Conservation (phyloP, 2,888 invertebrate species). For the Philhelius pedissequus region DNA sequence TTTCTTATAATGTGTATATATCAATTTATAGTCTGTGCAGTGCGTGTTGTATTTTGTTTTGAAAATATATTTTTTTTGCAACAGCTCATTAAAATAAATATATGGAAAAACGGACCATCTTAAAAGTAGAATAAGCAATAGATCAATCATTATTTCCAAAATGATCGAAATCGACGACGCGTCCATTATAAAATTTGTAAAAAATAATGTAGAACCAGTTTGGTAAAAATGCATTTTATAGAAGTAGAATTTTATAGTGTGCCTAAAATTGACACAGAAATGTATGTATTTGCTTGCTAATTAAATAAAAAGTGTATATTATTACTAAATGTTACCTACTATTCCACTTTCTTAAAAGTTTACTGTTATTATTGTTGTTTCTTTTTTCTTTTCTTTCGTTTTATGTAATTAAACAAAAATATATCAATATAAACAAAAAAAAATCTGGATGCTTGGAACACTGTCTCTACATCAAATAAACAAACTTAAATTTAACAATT, state of each 20-base stretch:
- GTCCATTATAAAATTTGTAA: too few species aligned
- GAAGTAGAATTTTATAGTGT: not conserved
- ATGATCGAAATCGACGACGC: too few species aligned
- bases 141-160: too few species aligned
- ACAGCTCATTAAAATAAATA: too few species aligned
- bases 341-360: slow-evolving; percentile 46
- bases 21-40: too few species aligned
- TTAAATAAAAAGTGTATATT: slow-evolving; percentile 20
- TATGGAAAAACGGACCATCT: too few species aligned
- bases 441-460: slow-evolving; percentile 67
- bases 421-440: slow-evolving; percentile 30
- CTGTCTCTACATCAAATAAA: slow-evolving; percentile 64
- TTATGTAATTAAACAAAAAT: slow-evolving; percentile 58
- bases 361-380: slow-evolving; percentile 66
- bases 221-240: not conserved
- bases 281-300: slow-evolving; percentile 4
- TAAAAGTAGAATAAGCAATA: too few species aligned
- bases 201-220: too few species aligned
- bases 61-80: too few species aligned
- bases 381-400: slow-evolving; percentile 68
- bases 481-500: slow-evolving; percentile 17
- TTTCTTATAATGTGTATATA: too few species aligned
- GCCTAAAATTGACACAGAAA: not conserved
- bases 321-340: slow-evolving; percentile 62
- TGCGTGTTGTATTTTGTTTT: too few species aligned